Percentiles rank a stretch among this genome's conserved stretches.
phyloP scores from a whole-genome alignment of 2,888 invertebrate genomes.

The Ormyrus rosae region DNA sequence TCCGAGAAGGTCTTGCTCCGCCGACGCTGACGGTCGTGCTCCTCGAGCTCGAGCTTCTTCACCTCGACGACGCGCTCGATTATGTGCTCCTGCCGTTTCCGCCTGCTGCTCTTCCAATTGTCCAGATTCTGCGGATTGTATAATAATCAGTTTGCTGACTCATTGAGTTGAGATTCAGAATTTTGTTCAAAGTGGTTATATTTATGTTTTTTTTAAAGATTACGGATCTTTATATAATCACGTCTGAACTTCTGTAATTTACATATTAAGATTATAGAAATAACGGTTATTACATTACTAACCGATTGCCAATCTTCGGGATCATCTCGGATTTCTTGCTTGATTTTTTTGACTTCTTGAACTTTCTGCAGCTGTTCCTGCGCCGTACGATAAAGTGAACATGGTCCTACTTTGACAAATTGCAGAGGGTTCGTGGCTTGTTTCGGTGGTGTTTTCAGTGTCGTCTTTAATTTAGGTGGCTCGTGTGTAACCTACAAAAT shows the following conservation, averaged over 20 bases:
- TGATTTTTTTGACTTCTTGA: conserved; percentile 89
- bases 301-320: conserved; percentile 96
- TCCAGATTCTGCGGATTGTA: conserved; percentile 85
- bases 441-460: conserved; percentile 83
- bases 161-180: not conserved
- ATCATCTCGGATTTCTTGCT: conserved; percentile 88
- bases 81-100: conserved; percentile 94
- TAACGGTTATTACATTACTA: conserved; percentile 70
- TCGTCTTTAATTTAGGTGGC: conserved; percentile 74
- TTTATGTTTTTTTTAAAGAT: not conserved
- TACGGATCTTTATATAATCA: not conserved
- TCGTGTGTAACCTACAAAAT: conserved; percentile 70
- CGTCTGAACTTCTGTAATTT: not conserved
- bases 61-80: conserved; percentile 93
- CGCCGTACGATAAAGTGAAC: conserved; percentile 89
- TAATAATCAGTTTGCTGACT: not conserved
- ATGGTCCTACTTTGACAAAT: conserved; percentile 93
- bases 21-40: conserved; percentile 83
- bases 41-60: conserved; percentile 89
- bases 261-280: not conserved
- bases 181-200: too few relatives aligned
- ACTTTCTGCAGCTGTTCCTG: conserved; percentile 90
- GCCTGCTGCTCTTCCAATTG: conserved; percentile 94
- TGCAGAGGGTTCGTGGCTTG: conserved; percentile 92
- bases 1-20: conserved; percentile 95